Evolutionary conservation across 2,888 invertebrate species (phyloP).

Genomic region (Archips xylosteana): DNA sequence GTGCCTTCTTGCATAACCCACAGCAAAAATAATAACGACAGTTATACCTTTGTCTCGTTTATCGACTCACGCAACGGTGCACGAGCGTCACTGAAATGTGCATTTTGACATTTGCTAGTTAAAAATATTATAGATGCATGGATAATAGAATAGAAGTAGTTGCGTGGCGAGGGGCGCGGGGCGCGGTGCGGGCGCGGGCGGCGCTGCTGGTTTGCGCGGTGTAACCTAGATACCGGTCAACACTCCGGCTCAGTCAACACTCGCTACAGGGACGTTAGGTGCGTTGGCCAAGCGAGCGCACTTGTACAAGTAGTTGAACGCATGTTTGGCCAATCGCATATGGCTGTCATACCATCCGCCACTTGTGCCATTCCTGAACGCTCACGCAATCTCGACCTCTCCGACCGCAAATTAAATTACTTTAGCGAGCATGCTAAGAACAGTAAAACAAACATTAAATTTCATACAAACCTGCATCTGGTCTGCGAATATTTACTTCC

Average conservation of each 20-base stretch:
- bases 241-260: conserved; percentile 86
- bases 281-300: conserved; percentile 68
- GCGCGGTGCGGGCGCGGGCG: conserved; percentile 51
- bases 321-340: conserved; percentile 5
- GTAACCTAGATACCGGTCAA: conserved; percentile 86
- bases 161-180: conserved; percentile 60
- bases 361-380: background rate
- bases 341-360: background rate
- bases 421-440: background rate
- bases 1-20: background rate
- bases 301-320: conserved; percentile 58
- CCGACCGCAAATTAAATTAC: background rate
- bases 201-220: conserved; percentile 74
- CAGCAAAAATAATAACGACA: background rate
- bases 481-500: background rate
- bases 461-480: conserved; percentile 48
- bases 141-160: conserved; percentile 79
- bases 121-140: conserved; percentile 71
- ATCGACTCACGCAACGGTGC: background rate
- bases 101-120: conserved; percentile 77
- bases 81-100: conserved; percentile 53
- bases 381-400: background rate
- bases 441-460: background rate
- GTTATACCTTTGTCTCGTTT: background rate
- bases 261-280: conserved; percentile 84